These are phyloP conservation scores for Sceloporus undulatus DNA, from an alignment of 2,113 vertebrate species.

Conservation along the genomic window DNA sequence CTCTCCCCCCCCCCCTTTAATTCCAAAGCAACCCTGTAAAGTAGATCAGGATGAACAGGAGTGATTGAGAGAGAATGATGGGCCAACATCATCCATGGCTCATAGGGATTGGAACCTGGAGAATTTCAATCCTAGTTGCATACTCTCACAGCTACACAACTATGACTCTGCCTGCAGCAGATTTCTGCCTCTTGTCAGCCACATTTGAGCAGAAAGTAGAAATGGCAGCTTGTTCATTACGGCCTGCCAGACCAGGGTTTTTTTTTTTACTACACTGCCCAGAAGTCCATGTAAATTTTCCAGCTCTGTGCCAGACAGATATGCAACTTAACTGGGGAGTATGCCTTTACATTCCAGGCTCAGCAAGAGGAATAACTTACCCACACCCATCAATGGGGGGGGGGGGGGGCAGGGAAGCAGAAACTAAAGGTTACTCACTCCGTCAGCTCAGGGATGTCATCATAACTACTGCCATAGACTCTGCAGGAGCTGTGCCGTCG, in stretches of 20 bases:
- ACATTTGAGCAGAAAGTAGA: neutral
- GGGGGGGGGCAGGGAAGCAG: neutral
- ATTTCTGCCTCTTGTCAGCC: neutral
- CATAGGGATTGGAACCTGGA: no score
- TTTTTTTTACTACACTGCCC: no score
- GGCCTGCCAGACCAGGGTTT: neutral
- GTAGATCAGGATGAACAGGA: no score
- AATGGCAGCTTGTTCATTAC: neutral
- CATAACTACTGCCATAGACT: conserved; percentile 90
- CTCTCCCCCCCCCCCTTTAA: no score
- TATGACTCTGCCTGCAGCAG: no score
- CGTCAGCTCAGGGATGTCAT: conserved; percentile 93
- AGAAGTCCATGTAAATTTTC: no score
- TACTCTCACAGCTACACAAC: no score
- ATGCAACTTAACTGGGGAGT: neutral
- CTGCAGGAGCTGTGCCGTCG: conserved; percentile 84
- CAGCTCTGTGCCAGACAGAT: neutral
- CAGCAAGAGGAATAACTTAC: neutral
- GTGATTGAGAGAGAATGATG: no score
- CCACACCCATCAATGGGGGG: neutral
- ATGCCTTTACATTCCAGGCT: neutral
- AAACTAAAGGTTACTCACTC: conserved; percentile 82
- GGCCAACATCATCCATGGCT: no score
- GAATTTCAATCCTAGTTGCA: no score
- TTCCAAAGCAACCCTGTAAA: no score